A percentile compares a stretch with the other conserved stretches of the same genome.
These are phyloP conservation scores for Mastigias papua DNA, from an alignment of 30 jellyfish, hydroid and myxozoan species.

Conservation along the genomic window DNA sequence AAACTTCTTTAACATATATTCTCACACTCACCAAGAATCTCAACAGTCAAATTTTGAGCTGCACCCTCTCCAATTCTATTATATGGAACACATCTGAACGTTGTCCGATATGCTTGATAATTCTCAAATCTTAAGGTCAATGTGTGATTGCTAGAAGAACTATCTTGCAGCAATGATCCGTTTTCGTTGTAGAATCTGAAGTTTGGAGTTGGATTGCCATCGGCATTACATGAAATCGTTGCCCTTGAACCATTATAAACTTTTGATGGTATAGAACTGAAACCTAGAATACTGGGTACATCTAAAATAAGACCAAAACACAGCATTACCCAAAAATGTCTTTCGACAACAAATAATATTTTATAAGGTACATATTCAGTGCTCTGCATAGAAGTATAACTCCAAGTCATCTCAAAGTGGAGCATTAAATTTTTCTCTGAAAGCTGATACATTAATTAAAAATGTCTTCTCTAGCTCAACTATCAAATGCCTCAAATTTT, in stretches of 20 bases:
- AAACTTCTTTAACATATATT: not conserved
- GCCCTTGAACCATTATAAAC: not conserved
- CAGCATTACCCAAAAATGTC: too few relatives aligned
- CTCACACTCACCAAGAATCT: conserved; percentile 3
- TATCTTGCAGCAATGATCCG: not conserved
- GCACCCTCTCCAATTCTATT: conserved; percentile 23
- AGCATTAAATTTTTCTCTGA: too few relatives aligned
- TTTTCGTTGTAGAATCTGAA: not conserved
- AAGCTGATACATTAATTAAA: too few relatives aligned
- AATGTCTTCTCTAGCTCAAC: too few relatives aligned
- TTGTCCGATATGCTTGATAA: not conserved
- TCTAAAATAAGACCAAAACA: not conserved
- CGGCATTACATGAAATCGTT: not conserved
- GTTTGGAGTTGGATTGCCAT: not conserved
- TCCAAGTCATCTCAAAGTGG: too few relatives aligned
- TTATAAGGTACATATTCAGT: too few relatives aligned
- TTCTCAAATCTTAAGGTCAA: not conserved
- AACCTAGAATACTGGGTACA: not conserved
- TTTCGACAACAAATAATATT: too few relatives aligned
- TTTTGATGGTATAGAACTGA: not conserved
- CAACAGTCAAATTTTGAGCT: conserved; percentile 5
- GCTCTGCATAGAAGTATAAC: too few relatives aligned
- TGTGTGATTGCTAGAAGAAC: not conserved
- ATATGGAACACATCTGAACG: conserved; percentile 15
- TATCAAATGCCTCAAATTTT: too few relatives aligned